Base-by-base conservation (phyloP, 2,888 invertebrate species). In the Ecliptopera silaceata region DNA sequence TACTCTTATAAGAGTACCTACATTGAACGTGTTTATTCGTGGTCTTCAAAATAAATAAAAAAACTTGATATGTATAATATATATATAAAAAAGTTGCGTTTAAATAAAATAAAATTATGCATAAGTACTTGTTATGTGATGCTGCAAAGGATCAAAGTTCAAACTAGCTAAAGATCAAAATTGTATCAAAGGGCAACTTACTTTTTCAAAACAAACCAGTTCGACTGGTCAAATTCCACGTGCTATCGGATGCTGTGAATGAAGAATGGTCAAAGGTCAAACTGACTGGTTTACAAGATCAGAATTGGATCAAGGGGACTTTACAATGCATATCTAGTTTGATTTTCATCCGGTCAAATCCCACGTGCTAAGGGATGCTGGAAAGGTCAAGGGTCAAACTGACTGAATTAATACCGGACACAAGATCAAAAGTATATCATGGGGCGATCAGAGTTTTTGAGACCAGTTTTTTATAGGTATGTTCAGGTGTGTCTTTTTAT, bases 391-490 rank as follows among this genome's bases (percentile, higher is more conserved):
- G 34, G 36, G 48, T 54, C 48, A 61, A 47, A 42, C 12, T 31
- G 34, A 49, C 44, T 49, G 53, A 22, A 46, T 55, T 12, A 31
- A 12, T n/a, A 55, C 52, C 36, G 43, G 56, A 54, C 47, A 46
- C 51, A 68, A 75, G 75, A 74, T 73, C 70, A 69, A 69, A 75
- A 68, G 53, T 73, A 49, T 71, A 71, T 61, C 72, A 68, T 47
- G 64, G 71, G 71, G 70, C 20, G 43, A 67, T 58, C n/a, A n/a
- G n/a, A n/a, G n/a, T 52, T 60, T 45, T 56, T 51, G 48, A 22
- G 39, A 45, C 45, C 12, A 11, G 45, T 32, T 62, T 52, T 61
- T 57, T 59, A 22, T 22, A 22, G 22, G 22, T 22, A 22, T 1
- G n/a, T n/a, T n/a, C n/a, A n/a, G n/a, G n/a, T n/a, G n/a, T n/a